Percentiles rank a stretch among this genome's conserved stretches.
Evolutionary conservation across 2,888 invertebrate genomes (phyloP).

Genomic region (Parapristionchus giblindavisi): DNA sequence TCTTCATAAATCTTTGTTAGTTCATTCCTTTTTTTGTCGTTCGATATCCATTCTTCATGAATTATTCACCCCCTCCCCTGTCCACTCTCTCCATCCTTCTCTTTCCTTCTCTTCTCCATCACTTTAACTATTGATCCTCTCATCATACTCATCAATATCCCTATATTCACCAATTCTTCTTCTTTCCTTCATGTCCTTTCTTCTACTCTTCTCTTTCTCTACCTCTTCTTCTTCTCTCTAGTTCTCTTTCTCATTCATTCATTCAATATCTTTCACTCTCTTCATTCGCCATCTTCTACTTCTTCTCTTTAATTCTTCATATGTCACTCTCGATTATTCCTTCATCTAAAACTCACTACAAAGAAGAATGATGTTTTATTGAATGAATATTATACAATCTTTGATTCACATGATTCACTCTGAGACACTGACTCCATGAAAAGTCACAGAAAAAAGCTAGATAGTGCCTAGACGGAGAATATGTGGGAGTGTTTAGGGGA

Average conservation of each 20-base stretch:
- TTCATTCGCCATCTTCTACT: too few species aligned
- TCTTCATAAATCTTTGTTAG: neutral
- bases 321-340: too few species aligned
- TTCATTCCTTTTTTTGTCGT: neutral
- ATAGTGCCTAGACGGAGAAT: too few species aligned
- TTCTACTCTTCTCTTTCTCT: neutral
- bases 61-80: neutral
- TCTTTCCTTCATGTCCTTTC: neutral
- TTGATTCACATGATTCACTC: too few species aligned
- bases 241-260: neutral
- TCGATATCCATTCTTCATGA: neutral
- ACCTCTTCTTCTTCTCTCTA: neutral
- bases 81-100: neutral
- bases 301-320: too few species aligned
- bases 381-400: too few species aligned
- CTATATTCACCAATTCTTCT: neutral
- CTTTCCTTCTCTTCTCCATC: neutral
- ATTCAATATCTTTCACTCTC: neutral
- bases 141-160: neutral
- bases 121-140: neutral
- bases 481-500: too few species aligned
- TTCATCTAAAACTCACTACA: too few species aligned
- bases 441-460: too few species aligned
- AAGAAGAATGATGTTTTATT: too few species aligned
- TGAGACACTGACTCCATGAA: too few species aligned